These are phyloP conservation scores for Lophius piscatorius DNA, from an alignment of 2,113 vertebrate genomes.

Conservation along the genomic window DNA sequence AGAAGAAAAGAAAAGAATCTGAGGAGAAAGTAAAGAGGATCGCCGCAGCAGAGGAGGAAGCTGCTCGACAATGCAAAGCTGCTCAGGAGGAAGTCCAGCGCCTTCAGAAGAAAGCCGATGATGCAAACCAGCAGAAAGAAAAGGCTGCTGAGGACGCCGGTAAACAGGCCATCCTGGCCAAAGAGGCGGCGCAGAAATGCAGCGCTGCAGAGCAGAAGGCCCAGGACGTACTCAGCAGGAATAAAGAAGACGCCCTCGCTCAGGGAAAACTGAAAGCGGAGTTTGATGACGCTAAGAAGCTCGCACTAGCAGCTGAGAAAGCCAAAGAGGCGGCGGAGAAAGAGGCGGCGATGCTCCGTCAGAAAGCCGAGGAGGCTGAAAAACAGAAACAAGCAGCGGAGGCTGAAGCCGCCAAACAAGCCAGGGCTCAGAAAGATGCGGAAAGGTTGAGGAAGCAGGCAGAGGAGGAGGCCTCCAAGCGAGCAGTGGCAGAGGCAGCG, in stretches of 20 bases:
- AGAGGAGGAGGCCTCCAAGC: slow-evolving; percentile 84
- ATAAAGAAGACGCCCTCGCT: slow-evolving; percentile 87
- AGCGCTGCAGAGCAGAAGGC: slow-evolving; percentile 87
- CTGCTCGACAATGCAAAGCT: slow-evolving; percentile 84
- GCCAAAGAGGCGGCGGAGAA: slow-evolving; percentile 87
- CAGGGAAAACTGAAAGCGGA: slow-evolving; percentile 87
- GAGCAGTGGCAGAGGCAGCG: slow-evolving; percentile 86
- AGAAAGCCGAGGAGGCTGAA: slow-evolving; percentile 91
- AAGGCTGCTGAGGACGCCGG: slow-evolving; percentile 87
- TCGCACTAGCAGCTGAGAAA: slow-evolving; percentile 85
- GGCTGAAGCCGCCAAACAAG: slow-evolving; percentile 85
- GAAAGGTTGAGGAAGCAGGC: slow-evolving; percentile 91
- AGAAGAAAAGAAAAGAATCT: slow-evolving; percentile 87
- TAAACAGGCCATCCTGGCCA: slow-evolving; percentile 87
- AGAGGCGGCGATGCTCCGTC: slow-evolving; percentile 84
- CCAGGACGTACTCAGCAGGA: slow-evolving; percentile 85
- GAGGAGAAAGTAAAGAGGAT: slow-evolving; percentile 92
- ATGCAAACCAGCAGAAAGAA: slow-evolving; percentile 87
- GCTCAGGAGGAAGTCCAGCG: slow-evolving; percentile 92
- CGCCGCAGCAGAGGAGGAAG: slow-evolving; percentile 88
- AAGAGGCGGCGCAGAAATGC: slow-evolving; percentile 89
- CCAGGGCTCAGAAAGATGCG: slow-evolving; percentile 83
- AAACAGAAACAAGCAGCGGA: slow-evolving; percentile 87
- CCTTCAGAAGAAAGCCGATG: slow-evolving; percentile 86
- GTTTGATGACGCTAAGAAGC: slow-evolving; percentile 83